phyloP scores from a whole-genome alignment of 2,113 vertebrate species.

The Sapajus apella region DNA sequence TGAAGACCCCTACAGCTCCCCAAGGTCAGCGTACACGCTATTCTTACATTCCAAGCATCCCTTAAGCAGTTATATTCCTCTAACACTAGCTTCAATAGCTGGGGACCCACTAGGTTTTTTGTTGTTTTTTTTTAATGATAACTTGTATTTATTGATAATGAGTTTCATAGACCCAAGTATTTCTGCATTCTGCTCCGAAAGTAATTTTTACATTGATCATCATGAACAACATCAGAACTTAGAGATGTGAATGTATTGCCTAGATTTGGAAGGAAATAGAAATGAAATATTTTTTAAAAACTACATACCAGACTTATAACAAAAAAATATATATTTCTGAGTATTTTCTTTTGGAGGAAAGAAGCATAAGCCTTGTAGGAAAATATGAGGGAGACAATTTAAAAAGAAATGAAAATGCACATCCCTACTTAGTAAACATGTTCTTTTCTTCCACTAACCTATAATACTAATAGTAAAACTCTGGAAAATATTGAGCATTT shows the following conservation, averaged over 20 bases:
- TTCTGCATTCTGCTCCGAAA: not conserved
- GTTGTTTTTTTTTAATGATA: not conserved
- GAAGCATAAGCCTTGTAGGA: not conserved
- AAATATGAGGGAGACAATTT: not conserved
- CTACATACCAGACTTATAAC: not conserved
- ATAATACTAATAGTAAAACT: not conserved
- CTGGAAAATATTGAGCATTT: not conserved
- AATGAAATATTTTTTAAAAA: not conserved
- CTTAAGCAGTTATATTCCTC: not conserved
- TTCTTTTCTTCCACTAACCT: not conserved
- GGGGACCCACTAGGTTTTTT: not conserved
- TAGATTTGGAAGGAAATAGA: not conserved
- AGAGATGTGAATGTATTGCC: not conserved
- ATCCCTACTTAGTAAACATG: not conserved
- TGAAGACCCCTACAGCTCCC: no score
- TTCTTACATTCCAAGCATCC: not conserved
- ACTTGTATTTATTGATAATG: not conserved
- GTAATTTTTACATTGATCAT: slow-evolving; percentile 33
- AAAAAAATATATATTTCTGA: not conserved
- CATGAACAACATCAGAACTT: not conserved
- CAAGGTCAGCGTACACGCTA: not conserved
- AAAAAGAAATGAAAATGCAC: not conserved
- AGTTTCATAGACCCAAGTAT: not conserved
- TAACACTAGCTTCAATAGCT: not conserved
- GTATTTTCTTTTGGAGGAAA: not conserved